Base-by-base conservation (phyloP, 2,797 vertebrate species). In the Gadopsis marmoratus region DNA sequence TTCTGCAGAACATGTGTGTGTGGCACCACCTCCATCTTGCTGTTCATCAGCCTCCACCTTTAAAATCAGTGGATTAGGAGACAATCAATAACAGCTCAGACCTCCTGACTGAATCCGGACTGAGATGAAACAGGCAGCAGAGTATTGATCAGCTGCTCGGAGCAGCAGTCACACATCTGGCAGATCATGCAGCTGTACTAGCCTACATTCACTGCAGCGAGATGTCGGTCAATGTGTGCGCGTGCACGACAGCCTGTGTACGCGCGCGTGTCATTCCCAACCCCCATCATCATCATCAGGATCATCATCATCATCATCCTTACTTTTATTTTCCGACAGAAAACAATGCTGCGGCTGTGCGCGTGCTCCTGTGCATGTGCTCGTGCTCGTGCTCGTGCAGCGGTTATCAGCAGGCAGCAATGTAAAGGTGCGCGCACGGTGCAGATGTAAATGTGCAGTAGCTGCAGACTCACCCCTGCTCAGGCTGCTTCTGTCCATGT, bases 401-500 rank as follows among this genome's bases (percentile, higher is more conserved):
- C 35, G 14, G 64, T 47, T 33, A 9, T 13, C 63, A 48, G 54
- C 68, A 70, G 63, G 66, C 59, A 31, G 23, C 6, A 35, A 35
- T 35, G 33, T 35, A 35, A 35, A 35, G 4, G 66, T 13, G 54
- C 37, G 47, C 43, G 58, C 73, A 16, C 41, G 67, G 58, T 86
- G 84, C 83, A 82, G 81, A 63, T 62, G 37, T 67, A 70, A 19
- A 7, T 31, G 41, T 63, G 61, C 23, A n/a, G 62, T 35, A 26
- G 9, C 29, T 14, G 78, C 39, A 47, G 47, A 84, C 95, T 96
- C 94, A 96, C 95, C 95, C 75, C 93, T 93, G 86, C 84, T 93
- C 93, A 94, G 89, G 91, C 92, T 95, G 95, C 89, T 96, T 94
- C 95, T 94, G 93, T 96, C 95, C 95, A 96, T 96, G 92, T 96